These are phyloP conservation scores for Netelia virgata DNA, from an alignment of 2,888 invertebrate genomes.

Conservation along the genomic window DNA sequence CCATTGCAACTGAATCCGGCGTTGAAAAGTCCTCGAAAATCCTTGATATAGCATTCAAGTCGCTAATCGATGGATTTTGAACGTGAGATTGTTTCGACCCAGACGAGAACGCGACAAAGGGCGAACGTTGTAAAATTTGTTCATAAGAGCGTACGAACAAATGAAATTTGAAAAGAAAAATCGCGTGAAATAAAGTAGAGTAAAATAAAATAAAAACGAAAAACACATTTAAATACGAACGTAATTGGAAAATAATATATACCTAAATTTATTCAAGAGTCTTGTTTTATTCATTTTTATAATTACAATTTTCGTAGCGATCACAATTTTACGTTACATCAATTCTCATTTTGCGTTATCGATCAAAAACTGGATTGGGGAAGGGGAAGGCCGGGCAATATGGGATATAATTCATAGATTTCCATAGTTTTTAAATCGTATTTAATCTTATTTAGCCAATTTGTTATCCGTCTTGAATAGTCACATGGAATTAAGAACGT, in stretches of 20 bases:
- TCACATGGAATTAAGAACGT: too few relatives aligned
- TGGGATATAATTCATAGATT: too few relatives aligned
- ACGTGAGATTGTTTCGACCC: neutral
- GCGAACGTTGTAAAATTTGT: neutral
- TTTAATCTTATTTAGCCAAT: too few relatives aligned
- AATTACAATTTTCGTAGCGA: neutral
- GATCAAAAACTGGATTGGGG: neutral
- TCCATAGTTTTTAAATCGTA: too few relatives aligned
- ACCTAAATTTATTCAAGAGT: neutral
- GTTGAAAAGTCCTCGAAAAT: conserved; percentile 47
- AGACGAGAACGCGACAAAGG: neutral
- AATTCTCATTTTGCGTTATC: neutral
- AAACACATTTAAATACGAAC: too few relatives aligned
- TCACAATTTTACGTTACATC: neutral
- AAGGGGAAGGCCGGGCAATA: too few relatives aligned
- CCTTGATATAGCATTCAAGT: conserved; percentile 25
- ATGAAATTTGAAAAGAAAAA: neutral
- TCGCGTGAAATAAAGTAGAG: neutral
- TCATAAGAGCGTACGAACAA: too few relatives aligned
- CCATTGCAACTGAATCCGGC: conserved; percentile 53
- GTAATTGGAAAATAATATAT: neutral
- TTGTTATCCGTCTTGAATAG: too few relatives aligned
- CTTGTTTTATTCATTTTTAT: neutral
- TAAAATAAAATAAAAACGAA: too few relatives aligned
- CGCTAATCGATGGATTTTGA: conserved; percentile 39